Evolutionary conservation across 2,888 invertebrate genomes (phyloP), one percentile per base, ranked within the genome.

Genomic region (Brachynemurus nebulosus): DNA sequence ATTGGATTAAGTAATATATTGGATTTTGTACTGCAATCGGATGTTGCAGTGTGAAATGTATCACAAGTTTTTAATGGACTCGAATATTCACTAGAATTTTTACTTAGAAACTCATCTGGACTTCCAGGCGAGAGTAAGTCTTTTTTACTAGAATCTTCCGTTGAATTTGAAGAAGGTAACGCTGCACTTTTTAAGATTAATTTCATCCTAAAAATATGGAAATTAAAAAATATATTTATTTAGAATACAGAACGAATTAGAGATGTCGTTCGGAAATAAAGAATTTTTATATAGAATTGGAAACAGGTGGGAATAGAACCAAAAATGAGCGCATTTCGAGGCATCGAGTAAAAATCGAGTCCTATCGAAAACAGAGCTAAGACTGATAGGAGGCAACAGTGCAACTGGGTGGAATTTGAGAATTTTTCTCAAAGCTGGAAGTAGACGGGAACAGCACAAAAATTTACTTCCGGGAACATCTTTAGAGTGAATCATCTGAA

Each of bases 31-130:
- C 64, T 65, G 45, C 69, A 71, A 49, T 72, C 69, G 0, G 76
- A 72, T 5, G 78, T 70, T 0, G 85, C 83, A 16, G 85, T 84
- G 64, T 84, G 84, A 65, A 80, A 86, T 1, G 82, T 79, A 54
- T 80, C 81, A 48, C 73, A 76, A 44, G 76, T 44, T 38, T 44
- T 64, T 41, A 58, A 52, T 6, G 59, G 55, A 16, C 50, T 52
- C 9, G 50, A 55, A 42, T 61, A 59, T 39, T 53, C 42, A 48
- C 59, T 60, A 39, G 54, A 27, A 8, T 18, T 58, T 38, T 42
- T 42, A 27, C 37, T 38, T 12, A 21, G 17, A 14, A 8, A 19
- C 12, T 38, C 44, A 17, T 37, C 37, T 20, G 30, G 20, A 23
- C 34, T 38, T n/a, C 23, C 18, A 18, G 44, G 25, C 23, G 44